Percentiles rank a stretch among this genome's conserved stretches.
Conservation (phyloP, 2,113 vertebrate species). For the Isichthys henryi region DNA sequence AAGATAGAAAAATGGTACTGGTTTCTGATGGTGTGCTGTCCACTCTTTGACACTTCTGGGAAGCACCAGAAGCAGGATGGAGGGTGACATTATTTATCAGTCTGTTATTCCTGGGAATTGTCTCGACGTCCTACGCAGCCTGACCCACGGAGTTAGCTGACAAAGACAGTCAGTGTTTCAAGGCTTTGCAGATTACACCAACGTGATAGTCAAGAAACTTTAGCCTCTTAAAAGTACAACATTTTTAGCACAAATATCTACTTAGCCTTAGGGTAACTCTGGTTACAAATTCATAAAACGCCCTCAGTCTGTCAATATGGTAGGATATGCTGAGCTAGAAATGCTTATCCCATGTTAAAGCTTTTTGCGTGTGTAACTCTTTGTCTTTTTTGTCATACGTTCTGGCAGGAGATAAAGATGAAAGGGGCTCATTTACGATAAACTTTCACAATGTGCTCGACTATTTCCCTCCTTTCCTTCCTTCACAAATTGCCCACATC, state of each 20-base stretch:
- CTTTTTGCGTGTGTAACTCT: slow-evolving; percentile 28
- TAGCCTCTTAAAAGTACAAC: neutral
- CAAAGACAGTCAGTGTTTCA: neutral
- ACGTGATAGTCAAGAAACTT: neutral
- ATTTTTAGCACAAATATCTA: slow-evolving; percentile 7
- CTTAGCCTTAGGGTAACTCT: neutral
- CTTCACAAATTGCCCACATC: slow-evolving; percentile 45
- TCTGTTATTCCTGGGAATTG: neutral
- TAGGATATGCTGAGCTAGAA: neutral
- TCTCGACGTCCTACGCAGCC: neutral
- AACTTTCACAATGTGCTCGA: slow-evolving; percentile 33
- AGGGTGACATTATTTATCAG: neutral
- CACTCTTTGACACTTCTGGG: neutral
- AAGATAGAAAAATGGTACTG: neutral
- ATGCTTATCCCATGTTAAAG: slow-evolving; percentile 28
- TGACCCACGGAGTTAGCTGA: neutral
- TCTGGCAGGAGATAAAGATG: slow-evolving; percentile 44
- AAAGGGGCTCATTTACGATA: slow-evolving; percentile 38
- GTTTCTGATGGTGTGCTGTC: neutral
- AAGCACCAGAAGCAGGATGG: neutral
- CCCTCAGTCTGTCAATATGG: neutral
- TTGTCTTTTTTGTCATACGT: slow-evolving; percentile 34
- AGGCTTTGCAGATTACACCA: neutral
- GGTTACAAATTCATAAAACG: neutral
- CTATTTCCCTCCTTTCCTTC: slow-evolving; percentile 40